phyloP scores from a whole-genome alignment of 2,888 invertebrate genomes.

The Drosophila anomelani region DNA sequence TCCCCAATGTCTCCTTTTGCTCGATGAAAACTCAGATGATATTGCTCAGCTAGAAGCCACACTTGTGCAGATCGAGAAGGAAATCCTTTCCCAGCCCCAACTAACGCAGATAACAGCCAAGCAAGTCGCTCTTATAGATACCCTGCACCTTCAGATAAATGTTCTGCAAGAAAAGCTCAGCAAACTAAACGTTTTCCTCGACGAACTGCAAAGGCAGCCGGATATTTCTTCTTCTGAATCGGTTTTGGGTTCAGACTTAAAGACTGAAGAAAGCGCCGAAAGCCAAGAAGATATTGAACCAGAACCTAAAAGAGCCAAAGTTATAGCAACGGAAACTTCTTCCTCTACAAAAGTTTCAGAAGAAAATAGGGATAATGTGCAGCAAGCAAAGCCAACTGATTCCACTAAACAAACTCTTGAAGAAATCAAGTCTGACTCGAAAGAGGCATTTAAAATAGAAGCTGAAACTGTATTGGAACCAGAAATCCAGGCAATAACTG shows the following conservation, averaged over 20 bases:
- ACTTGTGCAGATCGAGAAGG: constrained; percentile 68
- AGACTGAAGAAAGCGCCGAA: constrained; percentile 4
- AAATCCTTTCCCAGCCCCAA: constrained; percentile 67
- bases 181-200: constrained; percentile 32
- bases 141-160: constrained; percentile 70
- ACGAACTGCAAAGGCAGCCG: constrained; percentile 31
- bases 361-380: not conserved
- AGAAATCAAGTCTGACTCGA: not conserved
- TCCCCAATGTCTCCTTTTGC: constrained; percentile 61
- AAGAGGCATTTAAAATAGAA: constrained; percentile 3
- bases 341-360: not conserved
- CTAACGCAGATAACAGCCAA: constrained; percentile 57
- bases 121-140: constrained; percentile 68
- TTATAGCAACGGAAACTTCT: not conserved
- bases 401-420: not conserved
- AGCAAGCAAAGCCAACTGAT: constrained; percentile 6
- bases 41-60: constrained; percentile 70
- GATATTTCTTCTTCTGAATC: constrained; percentile 25
- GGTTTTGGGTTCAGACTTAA: constrained; percentile 11
- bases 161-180: constrained; percentile 66
- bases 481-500: not conserved
- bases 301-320: constrained; percentile 16
- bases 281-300: constrained; percentile 13
- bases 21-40: constrained; percentile 68
- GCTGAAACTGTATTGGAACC: not conserved